Percentiles rank a stretch among this genome's conserved stretches.
phyloP scores from a whole-genome alignment of 2,797 vertebrate species.

The Rhynchotus rufescens region DNA sequence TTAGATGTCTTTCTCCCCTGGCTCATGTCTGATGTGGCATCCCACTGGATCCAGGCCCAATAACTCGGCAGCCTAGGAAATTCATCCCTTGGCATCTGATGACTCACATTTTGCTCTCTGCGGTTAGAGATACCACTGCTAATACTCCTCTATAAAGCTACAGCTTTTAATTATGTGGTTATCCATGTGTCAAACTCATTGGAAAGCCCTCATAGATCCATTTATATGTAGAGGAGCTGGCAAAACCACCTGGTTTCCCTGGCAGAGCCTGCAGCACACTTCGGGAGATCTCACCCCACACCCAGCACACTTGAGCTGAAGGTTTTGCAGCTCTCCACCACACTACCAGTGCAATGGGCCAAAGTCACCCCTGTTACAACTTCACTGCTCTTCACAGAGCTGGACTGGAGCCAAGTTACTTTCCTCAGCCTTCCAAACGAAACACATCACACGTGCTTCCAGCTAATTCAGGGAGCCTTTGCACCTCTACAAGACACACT shows the following conservation, averaged over 20 bases:
- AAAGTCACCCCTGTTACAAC: slow-evolving; percentile 24
- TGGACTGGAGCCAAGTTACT: not conserved
- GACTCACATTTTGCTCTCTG: slow-evolving; percentile 17
- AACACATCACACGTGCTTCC: not conserved
- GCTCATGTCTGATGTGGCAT: not conserved
- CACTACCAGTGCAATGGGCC: slow-evolving; percentile 11
- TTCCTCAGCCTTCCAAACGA: not conserved
- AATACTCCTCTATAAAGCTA: not conserved
- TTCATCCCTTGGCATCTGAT: not conserved
- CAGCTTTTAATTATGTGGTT: slow-evolving; percentile 23
- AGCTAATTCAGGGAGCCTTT: not conserved
- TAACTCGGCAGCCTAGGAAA: slow-evolving; percentile 21
- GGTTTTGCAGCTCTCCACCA: slow-evolving; percentile 15
- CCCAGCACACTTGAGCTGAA: not conserved
- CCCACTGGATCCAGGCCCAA: slow-evolving; percentile 20
- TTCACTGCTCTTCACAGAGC: slow-evolving; percentile 13
- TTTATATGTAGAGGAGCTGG: slow-evolving; percentile 58
- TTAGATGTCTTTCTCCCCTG: not conserved
- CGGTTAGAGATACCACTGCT: slow-evolving; percentile 5
- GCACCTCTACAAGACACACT: not conserved
- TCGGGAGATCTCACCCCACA: slow-evolving; percentile 21
- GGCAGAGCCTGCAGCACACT: not conserved
- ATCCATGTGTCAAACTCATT: slow-evolving; percentile 22
- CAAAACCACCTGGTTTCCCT: slow-evolving; percentile 27
- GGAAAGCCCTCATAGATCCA: slow-evolving; percentile 20